Percentiles rank a stretch among this genome's conserved stretches.
These are phyloP conservation scores for Erpornis zantholeuca DNA, from an alignment of 2,113 vertebrate genomes.

Conservation along the genomic window DNA sequence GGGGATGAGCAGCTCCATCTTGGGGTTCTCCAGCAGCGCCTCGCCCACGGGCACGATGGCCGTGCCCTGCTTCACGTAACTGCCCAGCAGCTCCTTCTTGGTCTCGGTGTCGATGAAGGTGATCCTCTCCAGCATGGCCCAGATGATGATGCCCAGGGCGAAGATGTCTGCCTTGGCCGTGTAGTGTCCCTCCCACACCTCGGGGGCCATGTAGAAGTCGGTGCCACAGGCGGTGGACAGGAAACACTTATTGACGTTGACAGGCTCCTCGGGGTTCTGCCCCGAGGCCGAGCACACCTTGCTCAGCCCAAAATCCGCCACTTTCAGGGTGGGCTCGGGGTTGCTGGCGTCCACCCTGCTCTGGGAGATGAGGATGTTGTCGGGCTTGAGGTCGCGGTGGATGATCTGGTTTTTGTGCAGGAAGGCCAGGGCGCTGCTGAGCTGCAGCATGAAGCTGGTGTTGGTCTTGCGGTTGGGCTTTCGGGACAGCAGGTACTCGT, in stretches of 20 bases:
- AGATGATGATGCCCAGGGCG: conserved; percentile 94
- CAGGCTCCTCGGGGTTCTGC: conserved; percentile 89
- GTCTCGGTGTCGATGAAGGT: conserved; percentile 93
- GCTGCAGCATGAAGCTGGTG: conserved; percentile 97
- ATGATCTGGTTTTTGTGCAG: conserved; percentile 97
- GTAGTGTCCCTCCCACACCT: conserved; percentile 97
- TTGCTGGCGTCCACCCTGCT: conserved; percentile 73
- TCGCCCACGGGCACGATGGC: conserved; percentile 93
- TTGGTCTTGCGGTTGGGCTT: conserved; percentile 95
- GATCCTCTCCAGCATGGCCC: conserved; percentile 97
- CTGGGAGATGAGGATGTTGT: conserved; percentile 94
- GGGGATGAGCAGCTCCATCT: conserved; percentile 95
- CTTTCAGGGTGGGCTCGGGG: conserved; percentile 90
- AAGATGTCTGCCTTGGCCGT: conserved; percentile 98
- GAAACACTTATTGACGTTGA: conserved; percentile 93
- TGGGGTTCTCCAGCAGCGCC: conserved; percentile 94
- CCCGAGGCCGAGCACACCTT: conserved; percentile 90
- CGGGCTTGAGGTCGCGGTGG: conserved; percentile 94
- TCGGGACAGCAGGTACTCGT: conserved; percentile 91
- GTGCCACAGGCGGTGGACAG: conserved; percentile 94
- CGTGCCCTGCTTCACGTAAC: conserved; percentile 89
- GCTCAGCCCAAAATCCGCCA: conserved; percentile 94
- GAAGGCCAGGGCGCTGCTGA: conserved; percentile 95
- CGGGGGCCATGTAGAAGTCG: conserved; percentile 98
- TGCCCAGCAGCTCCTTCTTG: conserved; percentile 93